phyloP scores from a whole-genome alignment of 1,140 invertebrate genomes.

The Drosophila fuyamai region DNA sequence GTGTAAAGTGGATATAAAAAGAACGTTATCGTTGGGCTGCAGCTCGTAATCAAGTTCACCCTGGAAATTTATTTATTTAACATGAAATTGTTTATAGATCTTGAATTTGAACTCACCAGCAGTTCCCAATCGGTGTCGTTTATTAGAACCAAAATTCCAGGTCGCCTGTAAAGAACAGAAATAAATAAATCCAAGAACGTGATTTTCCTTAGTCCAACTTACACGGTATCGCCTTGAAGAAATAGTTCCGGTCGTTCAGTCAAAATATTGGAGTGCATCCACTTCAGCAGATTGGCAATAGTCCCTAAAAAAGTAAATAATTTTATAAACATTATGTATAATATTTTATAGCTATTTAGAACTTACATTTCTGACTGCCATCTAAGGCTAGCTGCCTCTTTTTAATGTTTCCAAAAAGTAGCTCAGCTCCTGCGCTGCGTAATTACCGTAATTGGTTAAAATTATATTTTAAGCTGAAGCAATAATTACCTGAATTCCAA shows the following conservation, averaged over 20 bases:
- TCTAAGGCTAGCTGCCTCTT: slow-evolving; percentile 88
- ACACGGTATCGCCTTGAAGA: slow-evolving; percentile 92
- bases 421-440: slow-evolving; percentile 92
- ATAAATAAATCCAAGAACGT: neutral
- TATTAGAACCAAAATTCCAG: slow-evolving; percentile 95
- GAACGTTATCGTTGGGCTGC: slow-evolving; percentile 85
- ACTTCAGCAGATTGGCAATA: slow-evolving; percentile 89
- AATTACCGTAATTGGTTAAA: neutral
- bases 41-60: slow-evolving; percentile 86
- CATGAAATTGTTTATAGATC: rapidly evolving
- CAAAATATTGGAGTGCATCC: slow-evolving; percentile 94
- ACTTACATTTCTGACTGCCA: slow-evolving; percentile 85
- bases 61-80: slow-evolving; percentile 45
- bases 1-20: slow-evolving; percentile 88
- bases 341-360: slow-evolving; percentile 1
- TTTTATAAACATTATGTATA: neutral
- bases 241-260: slow-evolving; percentile 96
- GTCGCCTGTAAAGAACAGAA: slow-evolving; percentile 87
- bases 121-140: slow-evolving; percentile 98
- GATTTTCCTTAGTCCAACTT: slow-evolving; percentile 74
- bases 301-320: slow-evolving; percentile 87
- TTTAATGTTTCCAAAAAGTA: slow-evolving; percentile 94
- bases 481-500: slow-evolving; percentile 72
- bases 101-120: slow-evolving; percentile 86
- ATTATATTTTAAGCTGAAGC: neutral